Conservation (phyloP, 2,797 vertebrate species). For the Oryzias sinensis region DNA sequence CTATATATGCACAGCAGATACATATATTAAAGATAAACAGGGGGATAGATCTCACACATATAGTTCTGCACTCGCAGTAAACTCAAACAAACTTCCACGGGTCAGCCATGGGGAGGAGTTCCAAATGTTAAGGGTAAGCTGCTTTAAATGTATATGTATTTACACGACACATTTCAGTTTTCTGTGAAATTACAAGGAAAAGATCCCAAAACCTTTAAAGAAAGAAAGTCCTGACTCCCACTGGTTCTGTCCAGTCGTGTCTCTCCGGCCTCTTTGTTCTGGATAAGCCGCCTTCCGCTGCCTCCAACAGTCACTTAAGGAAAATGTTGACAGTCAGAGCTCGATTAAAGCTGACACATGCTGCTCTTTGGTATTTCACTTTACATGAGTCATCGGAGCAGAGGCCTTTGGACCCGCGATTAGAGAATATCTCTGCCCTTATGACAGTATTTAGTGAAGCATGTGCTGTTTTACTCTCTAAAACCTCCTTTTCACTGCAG, state of each 20-base stretch:
- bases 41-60: no score
- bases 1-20: no score
- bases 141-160: no score
- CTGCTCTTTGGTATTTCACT: slow-evolving; percentile 53
- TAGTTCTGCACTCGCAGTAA: no score
- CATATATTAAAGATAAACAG: no score
- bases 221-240: background rate
- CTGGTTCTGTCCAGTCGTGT: background rate
- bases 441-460: slow-evolving; percentile 8
- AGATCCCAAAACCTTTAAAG: no score
- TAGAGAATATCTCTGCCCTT: slow-evolving; percentile 14
- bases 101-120: no score
- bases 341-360: slow-evolving; percentile 51
- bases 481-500: background rate
- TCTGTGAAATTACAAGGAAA: no score
- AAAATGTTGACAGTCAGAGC: slow-evolving; percentile 32
- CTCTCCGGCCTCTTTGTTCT: slow-evolving; percentile 34
- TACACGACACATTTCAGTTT: no score
- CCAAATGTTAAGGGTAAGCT: no score
- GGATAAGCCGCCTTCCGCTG: slow-evolving; percentile 28
- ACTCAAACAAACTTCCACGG: no score
- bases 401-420: slow-evolving; percentile 27
- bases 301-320: slow-evolving; percentile 36
- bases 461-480: background rate
- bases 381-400: slow-evolving; percentile 34